phyloP scores from a whole-genome alignment of 2,797 vertebrate genomes.

The Astyanax mexicanus region DNA sequence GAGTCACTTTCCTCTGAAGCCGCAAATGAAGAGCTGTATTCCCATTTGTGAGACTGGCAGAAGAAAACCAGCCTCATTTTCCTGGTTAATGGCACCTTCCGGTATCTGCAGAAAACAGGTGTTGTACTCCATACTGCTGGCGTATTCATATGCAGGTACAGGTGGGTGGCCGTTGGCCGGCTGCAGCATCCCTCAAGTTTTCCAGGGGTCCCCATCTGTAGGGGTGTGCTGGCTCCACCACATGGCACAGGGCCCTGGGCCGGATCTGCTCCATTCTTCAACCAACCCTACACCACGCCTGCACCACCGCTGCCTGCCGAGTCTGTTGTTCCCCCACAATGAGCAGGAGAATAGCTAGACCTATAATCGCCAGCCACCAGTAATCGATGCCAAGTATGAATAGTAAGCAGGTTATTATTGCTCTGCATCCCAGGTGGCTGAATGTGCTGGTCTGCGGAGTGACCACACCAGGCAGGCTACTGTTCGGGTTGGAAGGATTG shows the following conservation, averaged over 20 bases:
- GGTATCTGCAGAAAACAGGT: constrained; percentile 86
- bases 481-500: constrained; percentile 29
- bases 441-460: constrained; percentile 45
- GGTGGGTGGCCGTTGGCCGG: constrained; percentile 80
- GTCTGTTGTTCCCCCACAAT: constrained; percentile 85
- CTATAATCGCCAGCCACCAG: constrained; percentile 83
- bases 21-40: constrained; percentile 75
- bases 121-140: constrained; percentile 74
- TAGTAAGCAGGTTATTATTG: constrained; percentile 85
- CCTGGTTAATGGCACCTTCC: constrained; percentile 64
- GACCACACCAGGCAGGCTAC: constrained; percentile 41
- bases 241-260: constrained; percentile 83
- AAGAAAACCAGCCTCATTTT: constrained; percentile 56
- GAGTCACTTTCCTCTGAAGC: constrained; percentile 68
- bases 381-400: constrained; percentile 79
- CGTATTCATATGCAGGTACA: constrained; percentile 81
- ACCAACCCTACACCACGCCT: constrained; percentile 73
- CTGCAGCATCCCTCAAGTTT: constrained; percentile 76
- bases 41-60: constrained; percentile 75
- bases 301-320: constrained; percentile 74
- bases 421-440: constrained; percentile 62
- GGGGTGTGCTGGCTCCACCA: constrained; percentile 76
- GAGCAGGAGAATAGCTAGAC: constrained; percentile 81
- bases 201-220: constrained; percentile 83
- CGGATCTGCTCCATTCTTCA: constrained; percentile 85